Evolutionary conservation across 92 coral and sea anemone genomes (phyloP).

Genomic region (Ricordea florida): DNA sequence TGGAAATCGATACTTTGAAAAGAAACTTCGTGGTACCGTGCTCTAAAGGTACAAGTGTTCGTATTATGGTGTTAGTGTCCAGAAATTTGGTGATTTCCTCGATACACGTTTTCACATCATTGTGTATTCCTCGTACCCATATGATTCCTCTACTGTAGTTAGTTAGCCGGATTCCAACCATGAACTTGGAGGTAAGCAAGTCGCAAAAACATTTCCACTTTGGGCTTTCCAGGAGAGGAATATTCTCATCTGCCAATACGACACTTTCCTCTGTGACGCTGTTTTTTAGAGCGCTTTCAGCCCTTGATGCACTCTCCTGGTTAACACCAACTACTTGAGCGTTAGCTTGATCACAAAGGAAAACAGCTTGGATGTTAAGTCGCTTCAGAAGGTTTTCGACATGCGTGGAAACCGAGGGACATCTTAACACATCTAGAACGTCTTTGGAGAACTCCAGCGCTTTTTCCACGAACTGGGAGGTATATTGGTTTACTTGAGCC

Average conservation of each 20-base stretch:
- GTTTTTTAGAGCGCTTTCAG: background rate
- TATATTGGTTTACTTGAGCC: background rate
- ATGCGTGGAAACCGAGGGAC: background rate
- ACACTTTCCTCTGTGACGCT: constrained; percentile 9
- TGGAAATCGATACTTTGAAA: background rate
- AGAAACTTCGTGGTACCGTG: constrained; percentile 42
- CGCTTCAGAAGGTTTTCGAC: background rate
- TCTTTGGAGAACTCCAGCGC: constrained; percentile 4
- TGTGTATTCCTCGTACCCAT: constrained; percentile 56
- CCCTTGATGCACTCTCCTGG: background rate
- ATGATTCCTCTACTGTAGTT: constrained; percentile 26
- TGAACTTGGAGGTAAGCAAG: background rate
- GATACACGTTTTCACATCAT: constrained; percentile 27
- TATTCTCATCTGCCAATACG: constrained; percentile 16
- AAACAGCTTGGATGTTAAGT: background rate
- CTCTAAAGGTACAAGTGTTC: background rate
- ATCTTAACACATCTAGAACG: constrained; percentile 7
- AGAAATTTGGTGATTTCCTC: constrained; percentile 38
- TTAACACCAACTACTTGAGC: constrained; percentile 15
- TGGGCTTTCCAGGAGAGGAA: background rate
- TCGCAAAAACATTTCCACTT: constrained; percentile 7
- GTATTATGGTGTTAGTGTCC: constrained; percentile 64
- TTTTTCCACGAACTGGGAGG: background rate
- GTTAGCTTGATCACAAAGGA: constrained; percentile 32
- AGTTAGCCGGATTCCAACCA: background rate